phyloP scores from a whole-genome alignment of 2,888 invertebrate species.

The Drosophila helvetica region DNA sequence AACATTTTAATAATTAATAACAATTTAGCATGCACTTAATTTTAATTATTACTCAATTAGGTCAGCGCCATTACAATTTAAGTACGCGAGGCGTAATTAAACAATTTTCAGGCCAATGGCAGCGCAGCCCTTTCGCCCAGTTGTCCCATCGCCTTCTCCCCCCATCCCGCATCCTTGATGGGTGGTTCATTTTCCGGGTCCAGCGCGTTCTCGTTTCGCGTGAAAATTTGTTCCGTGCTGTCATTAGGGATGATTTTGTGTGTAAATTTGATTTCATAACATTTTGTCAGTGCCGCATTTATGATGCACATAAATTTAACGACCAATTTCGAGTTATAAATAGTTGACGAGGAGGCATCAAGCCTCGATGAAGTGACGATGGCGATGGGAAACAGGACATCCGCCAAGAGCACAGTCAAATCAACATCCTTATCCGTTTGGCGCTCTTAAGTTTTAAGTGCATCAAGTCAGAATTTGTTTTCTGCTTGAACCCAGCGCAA shows the following conservation, averaged over 20 bases:
- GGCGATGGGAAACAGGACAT: not conserved
- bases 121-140: constrained; percentile 6
- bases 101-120: constrained; percentile 59
- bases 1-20: constrained; percentile 70
- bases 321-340: constrained; percentile 70
- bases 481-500: not conserved
- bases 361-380: constrained; percentile 52
- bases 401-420: not conserved
- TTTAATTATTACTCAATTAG: constrained; percentile 79
- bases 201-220: constrained; percentile 18
- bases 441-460: not conserved
- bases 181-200: constrained; percentile 20
- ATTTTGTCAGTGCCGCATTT: constrained; percentile 72
- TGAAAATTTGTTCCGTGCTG: constrained; percentile 1
- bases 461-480: not conserved
- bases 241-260: constrained; percentile 75
- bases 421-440: too few relatives aligned
- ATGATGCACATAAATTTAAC: constrained; percentile 73
- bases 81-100: constrained; percentile 69
- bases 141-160: not conserved
- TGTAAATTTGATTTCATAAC: constrained; percentile 77
- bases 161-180: constrained; percentile 1
- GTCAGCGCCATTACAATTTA: constrained; percentile 67
- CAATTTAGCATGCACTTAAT: constrained; percentile 74
- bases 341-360: constrained; percentile 56